These are phyloP conservation scores for Bucco capensis DNA, from an alignment of 2,113 vertebrate genomes.

Conservation along the genomic window DNA sequence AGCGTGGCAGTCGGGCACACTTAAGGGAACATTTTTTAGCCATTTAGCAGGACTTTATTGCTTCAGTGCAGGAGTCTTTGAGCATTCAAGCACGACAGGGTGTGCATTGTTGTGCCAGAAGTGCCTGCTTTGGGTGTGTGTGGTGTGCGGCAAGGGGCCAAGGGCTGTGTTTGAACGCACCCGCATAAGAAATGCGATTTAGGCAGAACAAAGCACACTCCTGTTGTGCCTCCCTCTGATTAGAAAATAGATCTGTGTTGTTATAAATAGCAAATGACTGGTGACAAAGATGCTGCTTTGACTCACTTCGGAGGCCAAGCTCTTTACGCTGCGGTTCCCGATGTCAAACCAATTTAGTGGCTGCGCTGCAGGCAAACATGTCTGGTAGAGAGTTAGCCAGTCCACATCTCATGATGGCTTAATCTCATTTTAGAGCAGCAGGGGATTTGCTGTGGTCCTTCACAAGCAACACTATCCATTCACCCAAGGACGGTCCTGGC, in stretches of 20 bases:
- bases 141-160: constrained; percentile 30
- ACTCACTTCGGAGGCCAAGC: constrained; percentile 9
- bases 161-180: neutral
- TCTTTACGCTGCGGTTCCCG: constrained; percentile 3
- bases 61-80: neutral
- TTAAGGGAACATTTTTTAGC: constrained; percentile 9
- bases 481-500: neutral
- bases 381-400: neutral
- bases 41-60: constrained; percentile 21
- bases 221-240: constrained; percentile 46
- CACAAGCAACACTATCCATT: neutral
- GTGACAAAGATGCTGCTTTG: constrained; percentile 47
- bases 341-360: constrained; percentile 30
- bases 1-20: neutral
- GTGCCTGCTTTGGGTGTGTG: neutral
- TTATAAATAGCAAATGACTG: constrained; percentile 61
- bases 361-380: neutral
- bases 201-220: constrained; percentile 50
- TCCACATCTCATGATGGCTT: constrained; percentile 4
- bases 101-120: constrained; percentile 31
- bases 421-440: constrained; percentile 33
- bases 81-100: constrained; percentile 37
- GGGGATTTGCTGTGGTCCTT: neutral
- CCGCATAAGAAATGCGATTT: constrained; percentile 32
- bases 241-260: constrained; percentile 45